A percentile compares a stretch with the other conserved stretches of the same genome.
Evolutionary conservation across 1,140 invertebrate species (phyloP).

Genomic region (Camponotus floridanus): DNA sequence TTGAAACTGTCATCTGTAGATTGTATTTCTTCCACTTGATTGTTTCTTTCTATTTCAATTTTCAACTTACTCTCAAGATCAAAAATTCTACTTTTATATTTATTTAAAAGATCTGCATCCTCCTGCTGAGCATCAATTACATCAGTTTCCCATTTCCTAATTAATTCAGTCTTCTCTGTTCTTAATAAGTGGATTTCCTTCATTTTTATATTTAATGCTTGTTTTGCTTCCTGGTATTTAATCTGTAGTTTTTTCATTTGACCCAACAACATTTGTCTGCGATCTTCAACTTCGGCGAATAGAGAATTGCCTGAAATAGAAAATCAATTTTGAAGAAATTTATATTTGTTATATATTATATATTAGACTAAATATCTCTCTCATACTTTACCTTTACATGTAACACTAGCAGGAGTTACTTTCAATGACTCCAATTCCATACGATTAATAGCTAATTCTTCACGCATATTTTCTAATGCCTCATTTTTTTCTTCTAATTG

Average conservation of each 20-base stretch:
- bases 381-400: conserved; percentile 74
- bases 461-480: conserved; percentile 70
- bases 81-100: conserved; percentile 75
- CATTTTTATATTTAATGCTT: conserved; percentile 79
- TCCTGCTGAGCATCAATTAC: conserved; percentile 67
- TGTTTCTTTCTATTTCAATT: conserved; percentile 71
- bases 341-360: neutral
- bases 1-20: conserved; percentile 34
- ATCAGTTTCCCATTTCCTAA: conserved; percentile 75
- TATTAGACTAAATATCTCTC: neutral
- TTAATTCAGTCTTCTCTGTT: conserved; percentile 80
- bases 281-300: conserved; percentile 87
- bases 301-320: conserved; percentile 84
- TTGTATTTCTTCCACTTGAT: conserved; percentile 54
- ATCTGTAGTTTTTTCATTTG: conserved; percentile 82
- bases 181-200: conserved; percentile 83
- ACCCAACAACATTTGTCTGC: conserved; percentile 82
- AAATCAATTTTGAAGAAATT: neutral
- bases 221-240: conserved; percentile 84
- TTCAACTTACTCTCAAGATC: conserved; percentile 79
- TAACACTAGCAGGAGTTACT: conserved; percentile 66
- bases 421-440: conserved; percentile 75
- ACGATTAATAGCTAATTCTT: conserved; percentile 74
- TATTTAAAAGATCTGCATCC: conserved; percentile 72
- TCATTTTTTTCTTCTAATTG: conserved; percentile 68